A percentile compares a stretch with the other conserved stretches of the same genome.
phyloP scores from a whole-genome alignment of 2,797 vertebrate species.

The Diglossa cyanea region DNA sequence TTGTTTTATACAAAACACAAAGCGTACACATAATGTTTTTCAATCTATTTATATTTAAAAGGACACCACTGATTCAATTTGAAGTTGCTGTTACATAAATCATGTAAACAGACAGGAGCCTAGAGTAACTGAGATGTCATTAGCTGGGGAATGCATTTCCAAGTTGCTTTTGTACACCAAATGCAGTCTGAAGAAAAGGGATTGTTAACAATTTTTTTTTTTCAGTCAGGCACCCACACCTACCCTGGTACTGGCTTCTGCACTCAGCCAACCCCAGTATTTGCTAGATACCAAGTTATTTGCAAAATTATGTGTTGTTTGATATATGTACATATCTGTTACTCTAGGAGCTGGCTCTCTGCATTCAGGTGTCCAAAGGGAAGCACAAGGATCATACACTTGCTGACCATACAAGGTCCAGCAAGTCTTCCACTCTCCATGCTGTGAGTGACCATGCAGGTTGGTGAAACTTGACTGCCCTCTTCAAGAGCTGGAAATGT shows the following conservation, averaged over 20 bases:
- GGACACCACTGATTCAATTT: not conserved
- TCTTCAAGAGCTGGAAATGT: not conserved
- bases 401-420: not conserved
- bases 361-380: not conserved
- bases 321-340: no score
- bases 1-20: conserved; percentile 80
- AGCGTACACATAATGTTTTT: conserved; percentile 71
- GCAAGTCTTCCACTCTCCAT: not conserved
- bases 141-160: not conserved
- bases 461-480: not conserved
- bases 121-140: conserved; percentile 45
- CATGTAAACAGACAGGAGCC: conserved; percentile 65
- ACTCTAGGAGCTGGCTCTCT: not conserved
- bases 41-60: conserved; percentile 62
- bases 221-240: not conserved
- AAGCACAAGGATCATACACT: not conserved
- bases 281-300: not conserved
- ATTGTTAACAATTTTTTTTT: not conserved
- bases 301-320: not conserved
- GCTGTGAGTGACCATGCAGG: not conserved
- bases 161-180: not conserved
- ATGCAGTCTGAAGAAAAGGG: not conserved
- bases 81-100: conserved; percentile 67
- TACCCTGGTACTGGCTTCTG: not conserved
- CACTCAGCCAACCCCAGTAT: not conserved